These are phyloP conservation scores for Pachliopta kotzebuea DNA, from an alignment of 2,888 invertebrate genomes.

Conservation along the genomic window DNA sequence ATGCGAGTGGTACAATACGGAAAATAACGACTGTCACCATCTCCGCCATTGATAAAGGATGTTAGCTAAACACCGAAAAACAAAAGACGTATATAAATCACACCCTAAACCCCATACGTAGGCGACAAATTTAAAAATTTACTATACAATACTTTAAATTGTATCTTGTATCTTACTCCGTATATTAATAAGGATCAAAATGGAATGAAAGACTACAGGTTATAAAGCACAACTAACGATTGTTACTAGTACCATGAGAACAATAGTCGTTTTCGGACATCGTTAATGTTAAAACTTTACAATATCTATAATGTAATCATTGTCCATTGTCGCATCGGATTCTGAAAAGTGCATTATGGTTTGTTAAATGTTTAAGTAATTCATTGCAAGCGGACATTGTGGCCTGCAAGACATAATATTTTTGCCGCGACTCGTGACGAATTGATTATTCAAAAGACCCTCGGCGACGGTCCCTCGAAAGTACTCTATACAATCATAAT, in stretches of 20 bases:
- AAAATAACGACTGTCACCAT: conserved; percentile 74
- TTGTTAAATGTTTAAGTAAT: conserved; percentile 54
- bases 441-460: conserved; percentile 53
- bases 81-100: conserved; percentile 78
- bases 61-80: conserved; percentile 75
- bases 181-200: conserved; percentile 36
- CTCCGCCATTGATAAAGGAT: conserved; percentile 65
- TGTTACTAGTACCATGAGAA: conserved; percentile 69
- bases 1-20: conserved; percentile 72
- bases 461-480: conserved; percentile 36
- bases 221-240: conserved; percentile 40
- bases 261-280: conserved; percentile 66
- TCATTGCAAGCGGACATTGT: conserved; percentile 53
- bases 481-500: conserved; percentile 36
- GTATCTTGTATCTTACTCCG: conserved; percentile 38
- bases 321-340: conserved; percentile 59
- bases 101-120: conserved; percentile 57
- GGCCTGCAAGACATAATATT: conserved; percentile 70
- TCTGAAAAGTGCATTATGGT: conserved; percentile 65
- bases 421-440: conserved; percentile 67
- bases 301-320: conserved; percentile 69
- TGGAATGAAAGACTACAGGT: conserved; percentile 21
- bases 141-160: conserved; percentile 6
- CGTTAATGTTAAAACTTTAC: conserved; percentile 68
- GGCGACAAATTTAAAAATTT: conserved; percentile 43